Base-by-base conservation (phyloP, 2,797 vertebrate species). In the Tympanoctomys barrerae region DNA sequence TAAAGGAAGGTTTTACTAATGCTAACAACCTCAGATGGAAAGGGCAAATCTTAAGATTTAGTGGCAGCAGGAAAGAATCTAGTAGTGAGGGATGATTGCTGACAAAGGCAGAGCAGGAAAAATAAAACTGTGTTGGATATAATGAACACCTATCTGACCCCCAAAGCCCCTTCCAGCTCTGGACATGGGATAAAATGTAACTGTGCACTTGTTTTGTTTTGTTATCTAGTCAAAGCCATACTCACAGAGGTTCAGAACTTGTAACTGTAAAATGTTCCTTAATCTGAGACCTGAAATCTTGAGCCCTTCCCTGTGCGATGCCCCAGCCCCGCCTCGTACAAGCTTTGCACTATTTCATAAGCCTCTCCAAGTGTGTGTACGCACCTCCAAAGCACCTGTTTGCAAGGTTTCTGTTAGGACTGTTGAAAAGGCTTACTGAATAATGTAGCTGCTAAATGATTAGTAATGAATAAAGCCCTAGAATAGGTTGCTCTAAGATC, bases 31-130 rank as follows among this genome's bases (percentile, higher is more conserved):
- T 39, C 92, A 7, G n/a, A 62, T 54, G 81, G 36, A 82, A 84
- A 83, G 42, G 77, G 42, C 36, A 57, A 75, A 77, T 83, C 79
- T 87, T 90, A 79, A 80, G 28, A 70, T 54, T 83, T 83, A 89
- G n/a, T 94, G 78, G 13, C 39, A 91, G 31, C 75, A 52, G 59
- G 10, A n/a, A 84, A 59, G 22, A 31, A 93, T 6, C 18, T 31
- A 16, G 6, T 13, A 83, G 49, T 54, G 14, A 64, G 24, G 24
- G 54, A 16, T 88, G 11, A 39, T 21, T 89, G n/a, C 66, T 88
- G 80, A 42, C 19, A 13, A 77, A 68, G 39, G 3, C 33, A 92
- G 36, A 94, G 88, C 24, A 36, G 52, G 64, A 73, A 57, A 73
- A 81, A 59, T 77, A 24, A 77, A 92, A 28, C 28, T 73, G 61